phyloP scores from a whole-genome alignment of 2,888 invertebrate species.

The Mactromeris polynyma region DNA sequence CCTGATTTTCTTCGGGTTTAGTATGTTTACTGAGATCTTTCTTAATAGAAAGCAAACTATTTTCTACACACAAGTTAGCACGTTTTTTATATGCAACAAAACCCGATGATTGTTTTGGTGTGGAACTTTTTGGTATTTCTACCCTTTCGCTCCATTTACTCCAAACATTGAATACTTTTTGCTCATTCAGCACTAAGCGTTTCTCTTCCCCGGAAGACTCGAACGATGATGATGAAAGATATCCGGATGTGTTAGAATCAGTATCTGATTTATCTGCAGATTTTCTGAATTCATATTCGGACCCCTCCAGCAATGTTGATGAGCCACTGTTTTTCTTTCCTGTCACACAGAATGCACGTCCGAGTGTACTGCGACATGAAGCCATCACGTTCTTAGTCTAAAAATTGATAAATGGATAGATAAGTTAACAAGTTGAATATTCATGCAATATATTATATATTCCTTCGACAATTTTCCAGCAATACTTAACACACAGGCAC shows the following conservation, averaged over 20 bases:
- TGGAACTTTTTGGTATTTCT: conserved; percentile 55
- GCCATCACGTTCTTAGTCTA: conserved; percentile 14
- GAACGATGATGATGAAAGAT: conserved; percentile 64
- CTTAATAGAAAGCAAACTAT: conserved; percentile 32
- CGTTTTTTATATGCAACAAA: conserved; percentile 10
- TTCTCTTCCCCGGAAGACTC: conserved; percentile 66
- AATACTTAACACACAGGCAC: no score
- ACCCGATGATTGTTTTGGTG: conserved; percentile 48
- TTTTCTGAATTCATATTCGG: conserved; percentile 2
- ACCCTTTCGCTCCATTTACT: conserved; percentile 48
- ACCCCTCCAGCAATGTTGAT: not conserved
- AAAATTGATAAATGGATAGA: not conserved
- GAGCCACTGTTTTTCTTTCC: conserved; percentile 27
- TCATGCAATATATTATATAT: not conserved
- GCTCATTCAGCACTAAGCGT: conserved; percentile 56
- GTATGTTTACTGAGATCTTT: conserved; percentile 25
- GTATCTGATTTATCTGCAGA: conserved; percentile 48
- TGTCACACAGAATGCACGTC: conserved; percentile 62
- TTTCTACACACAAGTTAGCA: not conserved
- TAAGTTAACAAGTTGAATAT: not conserved
- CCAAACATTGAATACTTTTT: conserved; percentile 66
- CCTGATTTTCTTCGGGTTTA: not conserved
- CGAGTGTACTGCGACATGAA: conserved; percentile 25
- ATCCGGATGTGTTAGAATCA: conserved; percentile 64
- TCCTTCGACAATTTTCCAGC: not conserved